Evolutionary conservation across 37 sponge, comb jelly and placozoan species (phyloP).

Genomic region (Oopsacas minuta): DNA sequence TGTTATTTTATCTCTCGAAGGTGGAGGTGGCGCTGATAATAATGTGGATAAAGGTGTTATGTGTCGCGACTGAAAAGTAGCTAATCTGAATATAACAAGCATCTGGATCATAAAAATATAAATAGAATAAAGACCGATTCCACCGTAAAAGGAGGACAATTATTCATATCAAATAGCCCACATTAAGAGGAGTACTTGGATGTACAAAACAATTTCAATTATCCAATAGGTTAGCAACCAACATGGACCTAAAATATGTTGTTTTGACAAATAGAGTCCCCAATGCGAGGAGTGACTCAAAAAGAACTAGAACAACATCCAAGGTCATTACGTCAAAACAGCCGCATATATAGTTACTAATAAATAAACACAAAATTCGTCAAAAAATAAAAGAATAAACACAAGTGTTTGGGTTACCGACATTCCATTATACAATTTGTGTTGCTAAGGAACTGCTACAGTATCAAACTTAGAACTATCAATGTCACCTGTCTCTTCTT

Average conservation of each 20-base stretch:
- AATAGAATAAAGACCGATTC: not conserved
- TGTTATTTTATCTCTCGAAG: not conserved
- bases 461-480: not conserved
- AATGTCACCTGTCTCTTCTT: not conserved
- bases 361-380: not conserved
- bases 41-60: not conserved
- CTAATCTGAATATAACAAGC: not conserved
- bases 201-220: too few species aligned
- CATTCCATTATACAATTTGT: conserved; percentile 11
- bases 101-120: not conserved
- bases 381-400: not conserved
- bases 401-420: conserved; percentile 17
- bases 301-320: too few species aligned
- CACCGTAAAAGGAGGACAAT: too few species aligned
- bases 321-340: not conserved
- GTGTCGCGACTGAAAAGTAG: not conserved
- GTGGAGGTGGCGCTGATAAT: not conserved
- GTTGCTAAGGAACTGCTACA: not conserved
- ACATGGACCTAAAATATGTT: too few species aligned
- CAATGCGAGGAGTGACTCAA: too few species aligned
- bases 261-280: too few species aligned
- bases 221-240: too few species aligned
- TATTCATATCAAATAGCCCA: too few species aligned
- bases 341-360: not conserved
- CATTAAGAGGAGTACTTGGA: too few species aligned